Evolutionary conservation across 2,888 invertebrate genomes (phyloP).

Genomic region (Luperina nickerlii): DNA sequence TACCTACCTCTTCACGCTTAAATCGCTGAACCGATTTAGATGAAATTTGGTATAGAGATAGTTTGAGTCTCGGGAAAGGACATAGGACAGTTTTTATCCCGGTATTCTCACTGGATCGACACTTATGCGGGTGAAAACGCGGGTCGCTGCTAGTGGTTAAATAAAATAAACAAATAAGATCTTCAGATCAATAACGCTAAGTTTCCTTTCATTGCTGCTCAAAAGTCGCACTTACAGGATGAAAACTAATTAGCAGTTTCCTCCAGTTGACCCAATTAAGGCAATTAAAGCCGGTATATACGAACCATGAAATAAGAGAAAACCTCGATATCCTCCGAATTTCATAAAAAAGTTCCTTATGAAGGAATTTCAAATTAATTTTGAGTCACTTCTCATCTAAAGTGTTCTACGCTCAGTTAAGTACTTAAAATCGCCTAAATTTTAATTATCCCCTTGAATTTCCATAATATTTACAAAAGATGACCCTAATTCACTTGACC

Average conservation of each 20-base stretch:
- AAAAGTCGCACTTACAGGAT: constrained; percentile 13
- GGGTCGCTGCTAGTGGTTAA: not conserved
- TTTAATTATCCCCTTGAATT: constrained; percentile 6
- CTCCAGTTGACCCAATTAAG: constrained; percentile 37
- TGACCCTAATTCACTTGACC: not conserved
- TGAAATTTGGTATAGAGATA: too few relatives aligned
- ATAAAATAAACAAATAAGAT: not conserved
- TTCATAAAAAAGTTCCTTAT: constrained; percentile 15
- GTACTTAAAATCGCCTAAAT: not conserved
- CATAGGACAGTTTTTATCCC: too few relatives aligned
- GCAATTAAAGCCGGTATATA: constrained; percentile 41
- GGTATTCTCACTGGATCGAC: too few relatives aligned
- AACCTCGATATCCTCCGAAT: constrained; percentile 12
- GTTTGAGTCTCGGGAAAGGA: too few relatives aligned
- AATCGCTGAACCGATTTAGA: too few relatives aligned
- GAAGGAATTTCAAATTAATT: constrained; percentile 17
- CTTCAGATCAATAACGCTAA: constrained; percentile 1
- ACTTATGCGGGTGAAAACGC: too few relatives aligned
- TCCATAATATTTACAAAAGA: not conserved
- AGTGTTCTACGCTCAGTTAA: constrained; percentile 1
- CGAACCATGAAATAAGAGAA: constrained; percentile 15
- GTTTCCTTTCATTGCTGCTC: constrained; percentile 9
- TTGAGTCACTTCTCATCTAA: not conserved
- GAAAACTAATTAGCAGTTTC: constrained; percentile 40
- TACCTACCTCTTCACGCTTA: too few relatives aligned